Percentiles rank a stretch among this genome's conserved stretches.
phyloP scores from a whole-genome alignment of 2,888 invertebrate species.

The Cheilosia variabilis region DNA sequence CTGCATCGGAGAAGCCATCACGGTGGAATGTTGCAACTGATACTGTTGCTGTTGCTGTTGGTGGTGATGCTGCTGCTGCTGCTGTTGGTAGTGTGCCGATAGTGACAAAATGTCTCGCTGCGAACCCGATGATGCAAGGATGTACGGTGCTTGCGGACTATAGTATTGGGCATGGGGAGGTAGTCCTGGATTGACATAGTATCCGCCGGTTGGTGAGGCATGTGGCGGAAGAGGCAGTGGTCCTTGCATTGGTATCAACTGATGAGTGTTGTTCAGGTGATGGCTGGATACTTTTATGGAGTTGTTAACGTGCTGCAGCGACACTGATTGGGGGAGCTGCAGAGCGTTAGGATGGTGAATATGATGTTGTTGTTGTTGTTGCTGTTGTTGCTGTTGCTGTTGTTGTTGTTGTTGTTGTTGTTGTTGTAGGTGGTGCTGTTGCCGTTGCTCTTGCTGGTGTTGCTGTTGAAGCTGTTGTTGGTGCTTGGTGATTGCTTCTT shows the following conservation, averaged over 20 bases:
- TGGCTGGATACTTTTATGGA: constrained; percentile 42
- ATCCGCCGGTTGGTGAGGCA: constrained; percentile 53
- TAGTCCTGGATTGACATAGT: constrained; percentile 59
- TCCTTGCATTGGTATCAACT: constrained; percentile 60
- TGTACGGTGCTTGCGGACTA: constrained; percentile 27
- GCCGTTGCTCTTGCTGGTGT: constrained; percentile 57
- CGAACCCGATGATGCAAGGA: constrained; percentile 35
- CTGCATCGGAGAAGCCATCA: constrained; percentile 57
- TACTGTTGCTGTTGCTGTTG: constrained; percentile 54
- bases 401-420: constrained; percentile 71
- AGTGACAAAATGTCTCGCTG: constrained; percentile 61
- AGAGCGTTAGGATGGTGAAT: constrained; percentile 27
- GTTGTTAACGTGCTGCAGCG: constrained; percentile 52
- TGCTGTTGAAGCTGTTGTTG: constrained; percentile 77
- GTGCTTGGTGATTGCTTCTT: constrained; percentile 37
- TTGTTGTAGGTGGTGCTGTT: constrained; percentile 62
- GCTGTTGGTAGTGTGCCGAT: constrained; percentile 60
- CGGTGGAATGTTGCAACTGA: constrained; percentile 76
- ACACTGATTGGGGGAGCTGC: constrained; percentile 34
- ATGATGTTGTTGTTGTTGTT: constrained; percentile 45
- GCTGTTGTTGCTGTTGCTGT: constrained; percentile 58
- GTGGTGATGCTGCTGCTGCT: constrained; percentile 55
- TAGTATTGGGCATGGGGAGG: constrained; percentile 60
- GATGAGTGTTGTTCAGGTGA: constrained; percentile 60
- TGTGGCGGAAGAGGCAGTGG: constrained; percentile 49